phyloP scores from a whole-genome alignment of 2,797 vertebrate genomes.

The Calcarius lapponicus region DNA sequence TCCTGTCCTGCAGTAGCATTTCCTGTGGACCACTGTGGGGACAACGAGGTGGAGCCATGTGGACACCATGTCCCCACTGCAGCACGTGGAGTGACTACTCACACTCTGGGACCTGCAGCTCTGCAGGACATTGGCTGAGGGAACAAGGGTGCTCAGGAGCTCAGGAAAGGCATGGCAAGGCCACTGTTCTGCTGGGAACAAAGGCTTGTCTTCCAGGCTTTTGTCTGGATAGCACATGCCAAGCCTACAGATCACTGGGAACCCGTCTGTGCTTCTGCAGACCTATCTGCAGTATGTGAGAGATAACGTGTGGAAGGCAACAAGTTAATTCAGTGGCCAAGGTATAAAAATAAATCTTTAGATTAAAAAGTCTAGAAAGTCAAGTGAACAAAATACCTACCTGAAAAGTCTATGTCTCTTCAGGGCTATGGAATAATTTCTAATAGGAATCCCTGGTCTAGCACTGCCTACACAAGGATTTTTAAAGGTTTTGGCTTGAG shows the following conservation, averaged over 20 bases:
- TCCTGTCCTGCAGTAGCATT: background rate
- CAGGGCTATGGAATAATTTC: background rate
- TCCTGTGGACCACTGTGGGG: fast-evolving
- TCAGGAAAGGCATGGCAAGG: background rate
- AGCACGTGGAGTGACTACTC: fast-evolving
- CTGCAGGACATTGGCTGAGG: fast-evolving
- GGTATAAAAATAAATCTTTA: background rate
- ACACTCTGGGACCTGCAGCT: background rate
- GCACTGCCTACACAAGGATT: background rate
- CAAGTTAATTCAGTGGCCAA: background rate
- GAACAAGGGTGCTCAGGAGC: background rate
- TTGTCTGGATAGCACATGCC: background rate
- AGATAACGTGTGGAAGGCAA: background rate
- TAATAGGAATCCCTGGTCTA: background rate
- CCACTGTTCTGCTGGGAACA: background rate
- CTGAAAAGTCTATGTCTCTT: background rate
- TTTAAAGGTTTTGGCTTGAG: background rate
- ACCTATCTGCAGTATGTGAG: fast-evolving
- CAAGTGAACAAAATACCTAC: background rate
- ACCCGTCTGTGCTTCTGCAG: background rate
- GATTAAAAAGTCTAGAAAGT: background rate
- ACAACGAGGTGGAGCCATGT: fast-evolving
- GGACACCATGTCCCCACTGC: fast-evolving
- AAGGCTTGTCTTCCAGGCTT: background rate
- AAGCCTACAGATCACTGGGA: background rate